These are phyloP conservation scores for Perccottus glenii DNA, from an alignment of 2,113 vertebrate species.

Conservation along the genomic window DNA sequence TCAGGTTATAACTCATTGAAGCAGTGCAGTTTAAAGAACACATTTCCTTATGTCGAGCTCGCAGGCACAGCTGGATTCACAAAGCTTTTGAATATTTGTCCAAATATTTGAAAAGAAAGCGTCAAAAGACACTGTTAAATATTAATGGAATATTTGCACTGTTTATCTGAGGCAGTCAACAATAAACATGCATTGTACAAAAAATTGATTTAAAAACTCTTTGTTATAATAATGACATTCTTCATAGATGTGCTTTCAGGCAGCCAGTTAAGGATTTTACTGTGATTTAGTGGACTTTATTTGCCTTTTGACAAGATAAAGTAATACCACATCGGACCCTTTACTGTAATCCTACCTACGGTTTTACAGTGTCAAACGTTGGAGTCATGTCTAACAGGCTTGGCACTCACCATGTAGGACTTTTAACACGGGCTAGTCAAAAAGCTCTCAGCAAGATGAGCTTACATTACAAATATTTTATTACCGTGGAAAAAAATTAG, in stretches of 20 bases:
- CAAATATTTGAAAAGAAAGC: conserved; percentile 16
- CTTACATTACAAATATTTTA: conserved; percentile 58
- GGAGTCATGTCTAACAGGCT: conserved; percentile 64
- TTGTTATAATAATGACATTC: conserved; percentile 36
- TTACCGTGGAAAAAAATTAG: conserved; percentile 52
- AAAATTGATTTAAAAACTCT: conserved; percentile 51
- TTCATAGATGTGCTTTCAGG: conserved; percentile 39
- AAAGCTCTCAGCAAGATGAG: conserved; percentile 76
- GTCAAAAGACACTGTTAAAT: not conserved
- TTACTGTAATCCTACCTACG: conserved; percentile 52
- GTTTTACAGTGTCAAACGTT: conserved; percentile 61
- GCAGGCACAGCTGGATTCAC: not conserved
- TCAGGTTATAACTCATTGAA: not conserved
- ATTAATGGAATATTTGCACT: conserved; percentile 3
- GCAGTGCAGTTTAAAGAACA: conserved; percentile 9
- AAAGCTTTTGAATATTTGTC: conserved; percentile 1
- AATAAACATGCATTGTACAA: conserved; percentile 1
- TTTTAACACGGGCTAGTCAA: conserved; percentile 64
- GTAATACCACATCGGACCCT: conserved; percentile 41
- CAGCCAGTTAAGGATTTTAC: conserved; percentile 50
- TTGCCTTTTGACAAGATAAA: conserved; percentile 60
- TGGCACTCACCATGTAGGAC: conserved; percentile 45
- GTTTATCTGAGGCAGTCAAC: not conserved
- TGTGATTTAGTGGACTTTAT: conserved; percentile 67
- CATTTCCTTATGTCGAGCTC: not conserved